Evolutionary conservation across 2,113 vertebrate species (phyloP).

Genomic region (Daboia siamensis): DNA sequence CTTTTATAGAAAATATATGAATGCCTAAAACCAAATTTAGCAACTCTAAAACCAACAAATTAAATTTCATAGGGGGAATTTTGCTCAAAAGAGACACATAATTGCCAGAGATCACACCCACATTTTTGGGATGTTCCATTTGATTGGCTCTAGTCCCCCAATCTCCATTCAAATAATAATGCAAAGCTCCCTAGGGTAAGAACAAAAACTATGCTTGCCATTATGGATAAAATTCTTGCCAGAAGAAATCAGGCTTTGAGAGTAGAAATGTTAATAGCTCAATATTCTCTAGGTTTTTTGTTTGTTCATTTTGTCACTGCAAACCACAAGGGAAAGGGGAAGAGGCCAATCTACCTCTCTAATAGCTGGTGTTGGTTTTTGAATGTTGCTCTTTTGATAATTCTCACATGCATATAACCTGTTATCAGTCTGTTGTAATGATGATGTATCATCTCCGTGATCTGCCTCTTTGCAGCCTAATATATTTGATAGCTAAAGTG

Average conservation of each 20-base stretch:
- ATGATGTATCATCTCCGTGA: slow-evolving; percentile 60
- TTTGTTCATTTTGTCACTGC: slow-evolving; percentile 25
- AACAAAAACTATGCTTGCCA: slow-evolving; percentile 29
- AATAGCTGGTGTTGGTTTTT: slow-evolving; percentile 45
- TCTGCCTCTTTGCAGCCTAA: slow-evolving; percentile 56
- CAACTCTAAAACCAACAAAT: slow-evolving; percentile 16
- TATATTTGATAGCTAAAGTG: slow-evolving; percentile 58
- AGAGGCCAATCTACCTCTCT: slow-evolving; percentile 24
- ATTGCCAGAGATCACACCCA: slow-evolving; percentile 21
- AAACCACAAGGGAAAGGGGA: slow-evolving; percentile 35
- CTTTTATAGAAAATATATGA: slow-evolving; percentile 23
- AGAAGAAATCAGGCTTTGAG: slow-evolving; percentile 47
- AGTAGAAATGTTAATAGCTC: slow-evolving; percentile 35
- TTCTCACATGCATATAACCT: slow-evolving; percentile 26
- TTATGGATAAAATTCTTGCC: slow-evolving; percentile 44
- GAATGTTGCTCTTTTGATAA: slow-evolving; percentile 43
- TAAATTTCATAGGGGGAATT: slow-evolving; percentile 8
- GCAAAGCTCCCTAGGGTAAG: not conserved
- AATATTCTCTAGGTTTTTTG: slow-evolving; percentile 17
- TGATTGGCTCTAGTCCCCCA: slow-evolving; percentile 3
- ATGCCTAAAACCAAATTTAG: slow-evolving; percentile 33
- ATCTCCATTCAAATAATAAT: not conserved
- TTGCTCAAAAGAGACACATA: slow-evolving; percentile 27
- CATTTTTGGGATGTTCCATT: not conserved
- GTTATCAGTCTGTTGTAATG: slow-evolving; percentile 53